Conservation (phyloP, 1,140 invertebrate species). For the Megathymus violae region DNA sequence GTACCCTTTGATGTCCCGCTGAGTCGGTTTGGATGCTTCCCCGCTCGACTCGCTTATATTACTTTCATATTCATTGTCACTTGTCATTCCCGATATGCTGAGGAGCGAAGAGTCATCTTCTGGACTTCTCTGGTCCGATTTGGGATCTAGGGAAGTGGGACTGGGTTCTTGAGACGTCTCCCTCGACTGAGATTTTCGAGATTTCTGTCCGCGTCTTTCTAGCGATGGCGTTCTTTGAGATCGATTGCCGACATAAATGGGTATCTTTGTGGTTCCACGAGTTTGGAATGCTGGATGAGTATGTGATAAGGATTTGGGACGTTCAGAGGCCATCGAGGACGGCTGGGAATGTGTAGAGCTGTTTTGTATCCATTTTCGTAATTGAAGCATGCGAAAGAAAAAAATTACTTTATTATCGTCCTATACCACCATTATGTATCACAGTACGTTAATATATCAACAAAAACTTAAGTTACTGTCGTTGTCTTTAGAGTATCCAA, state of each 20-base stretch:
- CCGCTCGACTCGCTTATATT: slow-evolving; percentile 82
- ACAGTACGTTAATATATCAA: slow-evolving; percentile 22
- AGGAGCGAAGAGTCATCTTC: slow-evolving; percentile 83
- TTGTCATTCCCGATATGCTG: slow-evolving; percentile 84
- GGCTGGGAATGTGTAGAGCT: slow-evolving; percentile 83
- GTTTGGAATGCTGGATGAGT: slow-evolving; percentile 82
- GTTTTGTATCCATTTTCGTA: slow-evolving; percentile 68
- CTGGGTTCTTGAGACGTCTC: slow-evolving; percentile 76
- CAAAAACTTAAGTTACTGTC: slow-evolving; percentile 12
- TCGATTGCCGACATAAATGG: slow-evolving; percentile 71
- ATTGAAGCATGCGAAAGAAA: slow-evolving; percentile 75
- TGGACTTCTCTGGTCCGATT: slow-evolving; percentile 80
- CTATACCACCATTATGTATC: slow-evolving; percentile 35
- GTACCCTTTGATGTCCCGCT: slow-evolving; percentile 78
- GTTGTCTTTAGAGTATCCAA: neutral
- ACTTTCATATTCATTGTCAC: slow-evolving; percentile 81
- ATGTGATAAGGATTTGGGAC: slow-evolving; percentile 73
- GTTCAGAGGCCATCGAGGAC: slow-evolving; percentile 78
- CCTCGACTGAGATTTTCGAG: slow-evolving; percentile 66
- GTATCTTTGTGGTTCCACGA: slow-evolving; percentile 77
- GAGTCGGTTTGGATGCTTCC: slow-evolving; percentile 78
- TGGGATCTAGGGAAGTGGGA: slow-evolving; percentile 73
- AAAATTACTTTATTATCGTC: slow-evolving; percentile 59
- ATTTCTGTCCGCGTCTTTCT: slow-evolving; percentile 61
- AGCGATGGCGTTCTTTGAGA: slow-evolving; percentile 69